Conservation (phyloP, 2,797 vertebrate species). For the Sebastes nivosus region DNA sequence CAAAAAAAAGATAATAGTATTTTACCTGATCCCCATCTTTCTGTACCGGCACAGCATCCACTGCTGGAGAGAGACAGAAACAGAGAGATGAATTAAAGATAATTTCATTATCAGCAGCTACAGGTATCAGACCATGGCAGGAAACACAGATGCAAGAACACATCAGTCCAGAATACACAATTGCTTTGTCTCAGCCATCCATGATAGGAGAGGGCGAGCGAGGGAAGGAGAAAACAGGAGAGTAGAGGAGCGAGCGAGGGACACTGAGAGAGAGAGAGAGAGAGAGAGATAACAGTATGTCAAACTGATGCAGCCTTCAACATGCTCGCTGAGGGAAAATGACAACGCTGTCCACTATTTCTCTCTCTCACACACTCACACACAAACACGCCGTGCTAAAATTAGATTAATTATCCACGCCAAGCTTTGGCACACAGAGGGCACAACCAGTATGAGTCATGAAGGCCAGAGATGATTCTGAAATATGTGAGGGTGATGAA, state of each 20-base stretch:
- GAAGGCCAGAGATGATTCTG: constrained; percentile 22
- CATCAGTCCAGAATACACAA: constrained; percentile 9
- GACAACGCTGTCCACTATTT: constrained; percentile 49
- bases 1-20: background rate
- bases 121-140: constrained; percentile 12
- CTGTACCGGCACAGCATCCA: constrained; percentile 91
- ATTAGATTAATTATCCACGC: constrained; percentile 74
- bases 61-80: constrained; percentile 79
- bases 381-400: constrained; percentile 63
- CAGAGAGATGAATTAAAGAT: constrained; percentile 26
- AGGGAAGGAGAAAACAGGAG: background rate
- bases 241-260: constrained; percentile 4
- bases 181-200: background rate
- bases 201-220: background rate
- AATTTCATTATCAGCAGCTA: constrained; percentile 6
- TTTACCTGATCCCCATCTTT: constrained; percentile 96
- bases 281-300: constrained; percentile 27
- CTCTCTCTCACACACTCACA: constrained; percentile 38
- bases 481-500: constrained; percentile 16
- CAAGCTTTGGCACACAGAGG: constrained; percentile 47
- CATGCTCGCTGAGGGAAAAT: constrained; percentile 44
- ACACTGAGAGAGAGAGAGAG: background rate
- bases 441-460: constrained; percentile 38
- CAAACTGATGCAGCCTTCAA: constrained; percentile 51
- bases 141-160: background rate